Percentiles rank a stretch among this genome's conserved stretches.
phyloP scores from a whole-genome alignment of 2,797 vertebrate genomes.

The Mus minutoides region DNA sequence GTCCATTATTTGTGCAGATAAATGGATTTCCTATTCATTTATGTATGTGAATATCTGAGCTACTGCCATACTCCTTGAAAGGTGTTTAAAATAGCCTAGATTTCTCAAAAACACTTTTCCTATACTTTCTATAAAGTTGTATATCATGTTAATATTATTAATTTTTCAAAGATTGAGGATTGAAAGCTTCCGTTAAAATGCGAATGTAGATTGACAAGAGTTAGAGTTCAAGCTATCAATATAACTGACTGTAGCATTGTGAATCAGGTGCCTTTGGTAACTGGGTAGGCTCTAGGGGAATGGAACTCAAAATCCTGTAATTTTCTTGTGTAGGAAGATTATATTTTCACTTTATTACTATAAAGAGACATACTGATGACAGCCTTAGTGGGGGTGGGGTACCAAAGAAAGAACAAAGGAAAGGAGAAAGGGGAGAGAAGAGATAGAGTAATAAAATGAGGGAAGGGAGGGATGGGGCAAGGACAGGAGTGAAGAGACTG shows the following conservation, averaged over 20 bases:
- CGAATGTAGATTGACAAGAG: slow-evolving; percentile 7
- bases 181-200: slow-evolving; percentile 28
- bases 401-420: not conserved
- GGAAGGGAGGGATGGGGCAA: not conserved
- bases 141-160: slow-evolving; percentile 8
- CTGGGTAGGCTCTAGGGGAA: not conserved
- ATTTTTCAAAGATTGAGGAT: not conserved
- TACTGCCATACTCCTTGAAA: not conserved
- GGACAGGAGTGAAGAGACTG: not conserved
- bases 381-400: not conserved
- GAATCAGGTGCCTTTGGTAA: not conserved
- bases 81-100: not conserved
- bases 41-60: not conserved
- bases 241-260: not conserved
- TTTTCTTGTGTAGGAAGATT: not conserved
- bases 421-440: too few species aligned
- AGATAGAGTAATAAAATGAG: not conserved
- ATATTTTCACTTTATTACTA: not conserved
- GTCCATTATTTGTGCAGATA: not conserved
- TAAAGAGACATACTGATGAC: not conserved
- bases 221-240: not conserved
- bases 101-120: not conserved
- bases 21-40: not conserved
- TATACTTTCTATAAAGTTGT: not conserved
- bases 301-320: not conserved